Evolutionary conservation across 2,797 vertebrate genomes (phyloP).

Genomic region (Rhinella marina): DNA sequence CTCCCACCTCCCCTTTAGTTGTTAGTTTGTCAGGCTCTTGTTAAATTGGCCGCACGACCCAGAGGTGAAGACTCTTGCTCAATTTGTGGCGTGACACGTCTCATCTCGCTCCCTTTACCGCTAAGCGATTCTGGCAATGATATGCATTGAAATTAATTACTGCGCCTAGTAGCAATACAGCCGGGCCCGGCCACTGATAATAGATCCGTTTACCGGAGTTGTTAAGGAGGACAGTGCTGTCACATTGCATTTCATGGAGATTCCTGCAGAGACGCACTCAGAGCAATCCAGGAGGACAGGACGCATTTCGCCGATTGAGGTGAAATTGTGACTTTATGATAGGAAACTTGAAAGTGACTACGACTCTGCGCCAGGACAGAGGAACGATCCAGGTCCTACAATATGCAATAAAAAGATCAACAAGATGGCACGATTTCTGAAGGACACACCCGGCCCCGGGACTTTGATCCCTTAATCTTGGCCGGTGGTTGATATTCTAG

Average conservation of each 20-base stretch:
- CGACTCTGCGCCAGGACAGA: background rate
- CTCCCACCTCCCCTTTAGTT: conserved; percentile 73
- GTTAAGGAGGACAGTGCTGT: conserved; percentile 67
- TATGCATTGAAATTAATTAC: conserved; percentile 97
- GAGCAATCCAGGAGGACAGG: background rate
- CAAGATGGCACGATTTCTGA: background rate
- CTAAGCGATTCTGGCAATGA: conserved; percentile 97
- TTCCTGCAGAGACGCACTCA: background rate
- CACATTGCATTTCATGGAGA: conserved; percentile 63
- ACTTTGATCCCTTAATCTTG: background rate
- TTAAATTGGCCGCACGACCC: conserved; percentile 77
- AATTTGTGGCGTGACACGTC: conserved; percentile 92
- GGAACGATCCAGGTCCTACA: background rate
- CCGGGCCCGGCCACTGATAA: conserved; percentile 68
- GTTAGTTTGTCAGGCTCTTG: conserved; percentile 79
- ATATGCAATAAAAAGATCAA: background rate
- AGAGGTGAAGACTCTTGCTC: conserved; percentile 84
- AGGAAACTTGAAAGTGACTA: conserved; percentile 9
- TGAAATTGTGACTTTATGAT: conserved; percentile 14
- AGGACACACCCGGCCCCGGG: background rate
- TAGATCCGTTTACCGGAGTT: conserved; percentile 74
- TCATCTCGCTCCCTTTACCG: conserved; percentile 85
- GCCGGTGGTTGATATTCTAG: background rate
- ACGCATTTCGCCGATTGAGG: background rate
- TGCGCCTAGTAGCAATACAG: conserved; percentile 71